phyloP scores from a whole-genome alignment of 2,797 vertebrate genomes.

The Xenopus petersii region DNA sequence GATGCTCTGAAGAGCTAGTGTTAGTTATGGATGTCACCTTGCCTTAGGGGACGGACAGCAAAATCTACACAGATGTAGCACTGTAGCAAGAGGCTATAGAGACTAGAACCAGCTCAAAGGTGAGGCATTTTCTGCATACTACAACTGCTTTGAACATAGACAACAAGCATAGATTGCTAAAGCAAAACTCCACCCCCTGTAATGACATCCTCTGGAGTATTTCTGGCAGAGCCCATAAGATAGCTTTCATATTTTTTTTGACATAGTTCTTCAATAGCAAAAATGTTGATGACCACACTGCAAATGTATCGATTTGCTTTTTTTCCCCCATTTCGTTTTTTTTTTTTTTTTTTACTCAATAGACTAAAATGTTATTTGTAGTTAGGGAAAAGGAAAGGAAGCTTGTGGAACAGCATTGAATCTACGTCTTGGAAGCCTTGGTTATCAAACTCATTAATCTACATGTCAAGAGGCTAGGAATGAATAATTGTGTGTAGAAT shows the following conservation, averaged over 20 bases:
- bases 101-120: neutral
- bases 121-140: neutral
- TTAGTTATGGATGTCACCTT: neutral
- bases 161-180: conserved; percentile 31
- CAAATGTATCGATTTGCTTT: conserved; percentile 67
- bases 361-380: conserved; percentile 68
- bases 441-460: conserved; percentile 99
- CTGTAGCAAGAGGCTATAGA: neutral
- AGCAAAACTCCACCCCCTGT: conserved; percentile 46
- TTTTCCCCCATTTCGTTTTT: conserved; percentile 4
- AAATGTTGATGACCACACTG: conserved; percentile 64
- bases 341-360: conserved; percentile 45
- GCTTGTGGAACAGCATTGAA: conserved; percentile 74
- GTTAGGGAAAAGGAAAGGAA: conserved; percentile 65
- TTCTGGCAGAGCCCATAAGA: conserved; percentile 40
- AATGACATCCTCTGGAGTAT: conserved; percentile 49
- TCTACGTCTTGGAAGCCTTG: conserved; percentile 86
- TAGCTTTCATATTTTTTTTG: conserved; percentile 63
- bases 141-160: neutral
- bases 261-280: conserved; percentile 61
- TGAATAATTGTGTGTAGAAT: conserved; percentile 99
- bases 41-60: neutral
- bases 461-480: conserved; percentile 92
- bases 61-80: neutral
- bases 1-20: neutral